Conservation (phyloP, 2,113 vertebrate genomes). For the Myiozetetes cayanensis region DNA sequence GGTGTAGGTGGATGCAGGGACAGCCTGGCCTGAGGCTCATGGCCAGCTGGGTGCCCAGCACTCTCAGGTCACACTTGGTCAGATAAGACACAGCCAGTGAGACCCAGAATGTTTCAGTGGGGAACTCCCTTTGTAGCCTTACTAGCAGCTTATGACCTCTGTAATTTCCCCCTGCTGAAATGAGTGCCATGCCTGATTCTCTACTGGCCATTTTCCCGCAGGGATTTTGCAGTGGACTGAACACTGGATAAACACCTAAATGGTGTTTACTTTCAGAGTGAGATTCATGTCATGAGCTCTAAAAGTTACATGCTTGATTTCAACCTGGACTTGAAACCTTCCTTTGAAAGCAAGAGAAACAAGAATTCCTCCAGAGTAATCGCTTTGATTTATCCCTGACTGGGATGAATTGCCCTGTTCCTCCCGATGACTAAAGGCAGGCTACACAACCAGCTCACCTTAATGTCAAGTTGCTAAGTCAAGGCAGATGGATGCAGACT, state of each 20-base stretch:
- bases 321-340: neutral
- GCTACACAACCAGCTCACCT: neutral
- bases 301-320: neutral
- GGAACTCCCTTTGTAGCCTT: neutral
- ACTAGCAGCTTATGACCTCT: neutral
- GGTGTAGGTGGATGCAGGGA: neutral
- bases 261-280: neutral
- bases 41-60: neutral
- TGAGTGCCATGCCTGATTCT: neutral
- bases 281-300: neutral
- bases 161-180: neutral
- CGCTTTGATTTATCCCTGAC: neutral
- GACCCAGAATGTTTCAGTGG: accelerated
- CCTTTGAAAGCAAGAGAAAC: neutral
- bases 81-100: neutral
- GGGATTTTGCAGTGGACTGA: neutral
- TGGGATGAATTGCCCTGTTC: neutral
- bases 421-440: neutral
- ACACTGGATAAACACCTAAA: neutral
- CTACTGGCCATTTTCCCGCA: neutral
- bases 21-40: neutral
- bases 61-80: neutral
- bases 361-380: neutral
- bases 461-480: neutral
- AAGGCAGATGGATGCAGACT: neutral